Evolutionary conservation across 2,113 vertebrate species (phyloP).

Genomic region (Coregonus clupeaformis): DNA sequence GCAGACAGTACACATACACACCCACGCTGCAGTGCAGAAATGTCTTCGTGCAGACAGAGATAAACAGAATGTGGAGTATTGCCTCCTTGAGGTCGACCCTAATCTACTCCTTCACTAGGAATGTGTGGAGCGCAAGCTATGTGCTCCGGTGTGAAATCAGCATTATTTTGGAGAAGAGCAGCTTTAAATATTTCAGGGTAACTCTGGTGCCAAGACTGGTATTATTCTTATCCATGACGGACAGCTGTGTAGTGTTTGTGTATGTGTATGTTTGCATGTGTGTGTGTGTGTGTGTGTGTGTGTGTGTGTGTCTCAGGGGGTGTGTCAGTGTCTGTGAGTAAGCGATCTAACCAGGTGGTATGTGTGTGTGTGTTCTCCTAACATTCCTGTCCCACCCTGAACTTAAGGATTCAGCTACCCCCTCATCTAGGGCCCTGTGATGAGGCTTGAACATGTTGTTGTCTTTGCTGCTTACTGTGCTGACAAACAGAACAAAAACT

Average conservation of each 20-base stretch:
- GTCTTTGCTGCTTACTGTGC: not conserved
- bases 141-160: conserved; percentile 42
- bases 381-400: not conserved
- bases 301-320: conserved; percentile 11
- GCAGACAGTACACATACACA: conserved; percentile 14
- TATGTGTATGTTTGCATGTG: not conserved
- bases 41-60: conserved; percentile 21
- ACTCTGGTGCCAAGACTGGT: conserved; percentile 28
- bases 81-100: not conserved
- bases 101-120: conserved; percentile 16
- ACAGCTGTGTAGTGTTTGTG: conserved; percentile 50
- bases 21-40: conserved; percentile 9
- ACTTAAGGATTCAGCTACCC: not conserved
- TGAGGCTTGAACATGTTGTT: not conserved
- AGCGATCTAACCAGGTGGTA: conserved; percentile 66
- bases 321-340: conserved; percentile 24
- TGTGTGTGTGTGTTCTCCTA: conserved; percentile 16
- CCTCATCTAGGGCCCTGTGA: not conserved
- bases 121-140: conserved; percentile 25
- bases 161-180: conserved; percentile 32
- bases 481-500: not conserved
- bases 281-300: not conserved
- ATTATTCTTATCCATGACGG: conserved; percentile 39
- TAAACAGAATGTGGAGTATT: conserved; percentile 21
- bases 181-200: conserved; percentile 36